Conservation (phyloP, 2,888 invertebrate genomes). For the Drosophila nr. perissopoda region DNA sequence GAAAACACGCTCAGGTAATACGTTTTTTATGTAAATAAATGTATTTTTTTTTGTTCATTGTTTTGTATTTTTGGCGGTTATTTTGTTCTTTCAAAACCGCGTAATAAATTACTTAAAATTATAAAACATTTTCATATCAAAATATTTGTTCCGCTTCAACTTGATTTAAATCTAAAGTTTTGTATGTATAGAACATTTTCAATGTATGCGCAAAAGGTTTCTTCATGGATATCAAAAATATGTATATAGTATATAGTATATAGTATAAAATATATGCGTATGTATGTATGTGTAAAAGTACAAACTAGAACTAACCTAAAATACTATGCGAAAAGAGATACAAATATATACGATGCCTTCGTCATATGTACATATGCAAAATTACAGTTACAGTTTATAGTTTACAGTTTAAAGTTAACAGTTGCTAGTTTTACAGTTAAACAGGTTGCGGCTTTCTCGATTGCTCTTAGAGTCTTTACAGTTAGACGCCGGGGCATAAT, state of each 20-base stretch:
- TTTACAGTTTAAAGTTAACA: slow-evolving; percentile 30
- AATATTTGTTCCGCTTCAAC: slow-evolving; percentile 51
- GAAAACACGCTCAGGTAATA: slow-evolving; percentile 3
- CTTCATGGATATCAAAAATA: slow-evolving; percentile 67
- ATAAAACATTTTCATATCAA: slow-evolving; percentile 82
- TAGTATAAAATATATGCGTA: slow-evolving; percentile 15
- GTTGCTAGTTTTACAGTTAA: slow-evolving; percentile 41
- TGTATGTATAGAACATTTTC: slow-evolving; percentile 64
- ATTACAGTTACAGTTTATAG: slow-evolving; percentile 7
- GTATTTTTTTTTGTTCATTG: slow-evolving; percentile 43
- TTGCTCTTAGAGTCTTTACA: slow-evolving; percentile 64
- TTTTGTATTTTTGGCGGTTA: slow-evolving; percentile 40
- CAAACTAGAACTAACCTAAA: slow-evolving; percentile 57
- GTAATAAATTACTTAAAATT: slow-evolving; percentile 82
- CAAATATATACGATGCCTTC: slow-evolving; percentile 43
- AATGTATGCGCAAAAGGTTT: slow-evolving; percentile 64
- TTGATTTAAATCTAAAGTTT: slow-evolving; percentile 26
- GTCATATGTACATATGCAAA: slow-evolving; percentile 31
- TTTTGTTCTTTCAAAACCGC: slow-evolving; percentile 38
- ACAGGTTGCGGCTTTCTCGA: slow-evolving; percentile 34
- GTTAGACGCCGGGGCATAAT: slow-evolving; percentile 62
- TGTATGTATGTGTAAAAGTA: slow-evolving; percentile 35
- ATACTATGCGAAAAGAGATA: slow-evolving; percentile 67
- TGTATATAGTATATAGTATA: slow-evolving; percentile 33
- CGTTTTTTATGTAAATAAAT: slow-evolving; percentile 59